Conservation (phyloP, 30 jellyfish, hydroid and myxozoan genomes). For the Aurelia coerulea region DNA sequence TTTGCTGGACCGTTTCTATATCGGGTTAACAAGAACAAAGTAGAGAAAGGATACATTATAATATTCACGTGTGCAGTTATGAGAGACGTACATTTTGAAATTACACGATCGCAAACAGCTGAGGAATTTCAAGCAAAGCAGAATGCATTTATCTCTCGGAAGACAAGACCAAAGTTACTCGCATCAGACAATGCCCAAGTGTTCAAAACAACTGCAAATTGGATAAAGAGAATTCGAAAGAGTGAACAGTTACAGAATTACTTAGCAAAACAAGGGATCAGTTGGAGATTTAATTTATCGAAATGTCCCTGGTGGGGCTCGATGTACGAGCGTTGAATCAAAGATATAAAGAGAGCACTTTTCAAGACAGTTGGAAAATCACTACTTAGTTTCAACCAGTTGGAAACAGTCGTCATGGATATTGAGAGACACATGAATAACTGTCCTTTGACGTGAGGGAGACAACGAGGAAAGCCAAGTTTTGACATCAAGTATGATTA, state of each 20-base stretch:
- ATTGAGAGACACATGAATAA: conserved; percentile 30
- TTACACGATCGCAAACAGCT: conserved; percentile 34
- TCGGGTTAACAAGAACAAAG: conserved; percentile 33
- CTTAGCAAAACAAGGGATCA: background rate
- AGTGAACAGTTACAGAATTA: background rate
- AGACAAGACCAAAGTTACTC: conserved; percentile 11
- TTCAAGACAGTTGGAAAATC: conserved; percentile 45
- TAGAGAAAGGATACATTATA: conserved; percentile 35
- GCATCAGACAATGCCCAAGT: conserved; percentile 15
- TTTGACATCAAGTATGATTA: conserved; percentile 34
- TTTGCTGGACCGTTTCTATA: conserved; percentile 39
- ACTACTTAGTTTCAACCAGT: background rate
- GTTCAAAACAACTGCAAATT: conserved; percentile 15
- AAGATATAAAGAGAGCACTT: conserved; percentile 13
- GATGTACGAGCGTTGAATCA: conserved; percentile 14
- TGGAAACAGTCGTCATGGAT: conserved; percentile 26
- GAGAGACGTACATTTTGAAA: background rate
- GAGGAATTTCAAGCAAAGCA: background rate
- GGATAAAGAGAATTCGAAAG: conserved; percentile 21
- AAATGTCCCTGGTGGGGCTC: conserved; percentile 46
- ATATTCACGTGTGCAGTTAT: conserved; percentile 17
- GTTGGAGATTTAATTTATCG: conserved; percentile 8
- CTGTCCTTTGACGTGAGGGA: conserved; percentile 35
- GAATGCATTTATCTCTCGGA: background rate
- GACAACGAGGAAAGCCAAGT: conserved; percentile 56